Evolutionary conservation across 1,140 invertebrate genomes (phyloP).

Genomic region (Leucophenga varia): DNA sequence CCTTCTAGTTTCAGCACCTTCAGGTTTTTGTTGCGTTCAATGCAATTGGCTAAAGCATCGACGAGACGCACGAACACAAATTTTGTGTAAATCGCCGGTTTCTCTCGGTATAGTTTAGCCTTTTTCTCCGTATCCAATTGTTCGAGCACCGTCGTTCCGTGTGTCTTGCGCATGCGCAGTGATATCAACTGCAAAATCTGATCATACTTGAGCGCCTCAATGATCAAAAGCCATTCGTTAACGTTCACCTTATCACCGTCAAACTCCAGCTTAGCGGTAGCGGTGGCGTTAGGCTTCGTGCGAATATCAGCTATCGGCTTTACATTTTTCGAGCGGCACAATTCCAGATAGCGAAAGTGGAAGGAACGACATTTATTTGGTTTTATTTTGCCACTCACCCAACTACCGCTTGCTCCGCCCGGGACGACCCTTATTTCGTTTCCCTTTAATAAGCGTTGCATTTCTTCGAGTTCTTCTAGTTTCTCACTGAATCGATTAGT

Average conservation of each 20-base stretch:
- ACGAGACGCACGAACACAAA: constrained; percentile 58
- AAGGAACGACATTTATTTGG: constrained; percentile 47
- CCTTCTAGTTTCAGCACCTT: constrained; percentile 64
- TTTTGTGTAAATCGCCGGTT: constrained; percentile 58
- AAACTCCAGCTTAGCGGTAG: constrained; percentile 61
- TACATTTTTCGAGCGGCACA: constrained; percentile 50
- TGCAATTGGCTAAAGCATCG: constrained; percentile 60
- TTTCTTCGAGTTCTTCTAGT: too few relatives aligned
- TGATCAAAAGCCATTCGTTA: constrained; percentile 65
- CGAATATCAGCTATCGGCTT: constrained; percentile 39
- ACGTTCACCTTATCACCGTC: constrained; percentile 64
- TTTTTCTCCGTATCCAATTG: constrained; percentile 62
- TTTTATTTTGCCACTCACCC: too few relatives aligned
- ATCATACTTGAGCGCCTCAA: constrained; percentile 63
- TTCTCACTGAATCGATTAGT: too few relatives aligned
- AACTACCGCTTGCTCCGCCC: too few relatives aligned
- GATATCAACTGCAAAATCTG: constrained; percentile 60
- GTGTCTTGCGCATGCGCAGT: constrained; percentile 53
- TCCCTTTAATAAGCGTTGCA: too few relatives aligned
- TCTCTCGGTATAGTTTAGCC: constrained; percentile 54
- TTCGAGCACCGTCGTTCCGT: too few relatives aligned
- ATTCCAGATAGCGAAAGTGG: constrained; percentile 47
- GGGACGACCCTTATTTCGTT: too few relatives aligned
- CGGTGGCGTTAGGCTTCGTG: constrained; percentile 55
- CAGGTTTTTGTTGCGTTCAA: constrained; percentile 59